A percentile compares a stretch with the other conserved stretches of the same genome.
Evolutionary conservation across 2,797 vertebrate species (phyloP).

Genomic region (Melanotaenia maccullochi): DNA sequence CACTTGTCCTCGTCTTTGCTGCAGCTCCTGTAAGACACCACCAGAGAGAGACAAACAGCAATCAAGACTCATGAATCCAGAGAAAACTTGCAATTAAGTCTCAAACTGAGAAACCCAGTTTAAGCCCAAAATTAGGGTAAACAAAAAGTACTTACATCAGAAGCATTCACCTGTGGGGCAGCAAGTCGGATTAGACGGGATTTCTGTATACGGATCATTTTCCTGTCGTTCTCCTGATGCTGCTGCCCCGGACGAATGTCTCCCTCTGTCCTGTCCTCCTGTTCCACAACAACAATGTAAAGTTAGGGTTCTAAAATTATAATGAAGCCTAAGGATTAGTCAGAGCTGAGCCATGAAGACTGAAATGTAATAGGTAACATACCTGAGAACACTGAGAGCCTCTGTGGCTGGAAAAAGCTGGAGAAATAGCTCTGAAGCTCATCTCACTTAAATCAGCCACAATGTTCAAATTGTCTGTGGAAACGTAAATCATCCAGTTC

Average conservation of each 20-base stretch:
- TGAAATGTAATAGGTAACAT: neutral
- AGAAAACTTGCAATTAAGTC: neutral
- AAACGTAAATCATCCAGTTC: constrained; percentile 1
- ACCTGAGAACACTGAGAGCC: constrained; percentile 79
- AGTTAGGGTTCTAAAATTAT: neutral
- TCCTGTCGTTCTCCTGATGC: constrained; percentile 82
- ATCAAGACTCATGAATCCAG: neutral
- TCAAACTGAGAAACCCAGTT: neutral
- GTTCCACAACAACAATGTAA: neutral
- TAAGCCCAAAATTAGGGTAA: neutral
- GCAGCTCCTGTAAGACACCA: constrained; percentile 82
- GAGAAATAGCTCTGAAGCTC: constrained; percentile 74
- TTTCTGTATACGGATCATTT: constrained; percentile 86
- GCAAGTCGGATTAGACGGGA: constrained; percentile 81
- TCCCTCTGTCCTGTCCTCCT: constrained; percentile 25
- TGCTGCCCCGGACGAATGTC: constrained; percentile 63
- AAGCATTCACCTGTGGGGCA: constrained; percentile 80
- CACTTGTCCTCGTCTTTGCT: constrained; percentile 76
- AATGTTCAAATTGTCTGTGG: constrained; percentile 77
- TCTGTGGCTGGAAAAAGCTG: constrained; percentile 67
- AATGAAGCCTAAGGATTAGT: neutral
- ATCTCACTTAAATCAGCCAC: constrained; percentile 55
- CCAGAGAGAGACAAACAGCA: constrained; percentile 32
- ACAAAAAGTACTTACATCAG: constrained; percentile 7
- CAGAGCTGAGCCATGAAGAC: neutral